Conservation (phyloP, 1,140 invertebrate species). For the Leptonema lineaticorne region DNA sequence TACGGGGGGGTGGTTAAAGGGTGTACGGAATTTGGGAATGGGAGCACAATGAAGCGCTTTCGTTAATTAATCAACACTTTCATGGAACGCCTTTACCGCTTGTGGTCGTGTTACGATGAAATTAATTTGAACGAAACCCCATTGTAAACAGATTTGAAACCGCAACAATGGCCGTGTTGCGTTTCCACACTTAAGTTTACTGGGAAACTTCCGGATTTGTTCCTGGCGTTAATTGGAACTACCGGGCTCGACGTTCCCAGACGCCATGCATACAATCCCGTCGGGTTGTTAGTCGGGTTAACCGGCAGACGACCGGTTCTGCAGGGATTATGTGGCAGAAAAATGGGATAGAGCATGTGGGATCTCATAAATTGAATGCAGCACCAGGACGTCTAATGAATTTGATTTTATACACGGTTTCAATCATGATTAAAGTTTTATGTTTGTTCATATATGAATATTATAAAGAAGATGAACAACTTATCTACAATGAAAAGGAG, state of each 20-base stretch:
- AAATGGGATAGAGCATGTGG: too few species aligned
- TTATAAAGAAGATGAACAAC: too few species aligned
- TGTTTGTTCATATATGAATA: too few species aligned
- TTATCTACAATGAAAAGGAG: too few species aligned
- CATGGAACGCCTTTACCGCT: neutral
- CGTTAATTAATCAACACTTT: slow-evolving; percentile 18
- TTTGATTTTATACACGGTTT: too few species aligned
- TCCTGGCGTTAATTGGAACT: slow-evolving; percentile 13
- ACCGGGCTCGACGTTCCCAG: neutral
- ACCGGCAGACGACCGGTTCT: neutral
- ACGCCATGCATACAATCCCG: too few species aligned
- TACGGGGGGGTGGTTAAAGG: too few species aligned
- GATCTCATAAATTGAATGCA: too few species aligned
- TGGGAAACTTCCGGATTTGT: slow-evolving; percentile 11
- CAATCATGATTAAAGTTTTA: too few species aligned
- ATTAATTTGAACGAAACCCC: slow-evolving; percentile 16
- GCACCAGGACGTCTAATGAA: too few species aligned
- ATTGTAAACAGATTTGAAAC: slow-evolving; percentile 12
- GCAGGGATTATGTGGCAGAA: neutral
- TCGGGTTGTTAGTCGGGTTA: neutral
- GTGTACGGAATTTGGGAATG: too few species aligned
- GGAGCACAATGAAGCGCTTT: neutral
- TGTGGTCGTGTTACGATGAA: neutral
- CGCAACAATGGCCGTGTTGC: slow-evolving; percentile 15
- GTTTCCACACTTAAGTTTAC: slow-evolving; percentile 4